phyloP scores from a whole-genome alignment of 92 coral and sea anemone species.

The Phenganax subtilis region DNA sequence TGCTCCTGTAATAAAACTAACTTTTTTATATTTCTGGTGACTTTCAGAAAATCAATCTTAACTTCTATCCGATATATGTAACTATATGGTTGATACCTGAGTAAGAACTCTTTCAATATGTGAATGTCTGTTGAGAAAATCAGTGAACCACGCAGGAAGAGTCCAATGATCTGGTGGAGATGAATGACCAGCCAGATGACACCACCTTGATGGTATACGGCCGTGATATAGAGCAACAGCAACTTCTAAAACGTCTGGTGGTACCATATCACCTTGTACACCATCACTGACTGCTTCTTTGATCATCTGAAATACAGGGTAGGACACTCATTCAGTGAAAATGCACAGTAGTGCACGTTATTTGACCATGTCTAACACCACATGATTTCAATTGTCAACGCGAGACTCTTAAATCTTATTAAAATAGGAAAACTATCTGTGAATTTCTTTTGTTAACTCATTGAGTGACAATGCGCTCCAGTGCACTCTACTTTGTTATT shows the following conservation, averaged over 20 bases:
- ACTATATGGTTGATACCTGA: slow-evolving; percentile 51
- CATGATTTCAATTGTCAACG: background rate
- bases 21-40: background rate
- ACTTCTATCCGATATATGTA: too few species aligned
- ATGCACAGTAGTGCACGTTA: background rate
- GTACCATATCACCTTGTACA: slow-evolving; percentile 76
- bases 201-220: slow-evolving; percentile 80
- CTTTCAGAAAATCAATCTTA: too few species aligned
- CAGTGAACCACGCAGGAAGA: slow-evolving; percentile 84
- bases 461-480: background rate
- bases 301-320: slow-evolving; percentile 43
- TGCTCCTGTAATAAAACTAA: background rate
- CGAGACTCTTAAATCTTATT: too few species aligned
- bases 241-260: slow-evolving; percentile 67
- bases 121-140: slow-evolving; percentile 71
- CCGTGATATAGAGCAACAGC: slow-evolving; percentile 79
- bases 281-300: slow-evolving; percentile 74
- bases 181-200: slow-evolving; percentile 69
- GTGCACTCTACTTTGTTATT: background rate
- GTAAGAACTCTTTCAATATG: slow-evolving; percentile 86
- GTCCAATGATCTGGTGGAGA: slow-evolving; percentile 88
- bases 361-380: background rate
- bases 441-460: too few species aligned
- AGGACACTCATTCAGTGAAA: background rate
- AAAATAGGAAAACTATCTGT: too few species aligned